A percentile compares a stretch with the other conserved stretches of the same genome.
These are phyloP conservation scores for Microctonus aethiopoides DNA, from an alignment of 2,888 invertebrate genomes.

Conservation along the genomic window DNA sequence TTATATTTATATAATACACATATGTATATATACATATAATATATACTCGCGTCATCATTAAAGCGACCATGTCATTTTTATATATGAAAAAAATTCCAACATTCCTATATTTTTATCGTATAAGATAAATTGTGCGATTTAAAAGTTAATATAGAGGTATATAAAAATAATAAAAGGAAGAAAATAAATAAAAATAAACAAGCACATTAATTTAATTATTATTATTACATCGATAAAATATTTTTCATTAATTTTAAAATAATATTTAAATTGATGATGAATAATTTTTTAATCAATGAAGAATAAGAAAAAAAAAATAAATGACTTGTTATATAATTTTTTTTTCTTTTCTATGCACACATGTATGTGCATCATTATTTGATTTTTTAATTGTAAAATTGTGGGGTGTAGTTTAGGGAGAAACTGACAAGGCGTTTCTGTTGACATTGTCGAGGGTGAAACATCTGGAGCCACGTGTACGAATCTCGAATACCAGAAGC, in stretches of 20 bases:
- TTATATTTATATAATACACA: neutral
- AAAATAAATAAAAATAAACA: no score
- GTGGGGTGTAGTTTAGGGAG: neutral
- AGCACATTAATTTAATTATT: no score
- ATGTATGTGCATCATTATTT: slow-evolving; percentile 7
- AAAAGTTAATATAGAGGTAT: no score
- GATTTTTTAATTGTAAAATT: slow-evolving; percentile 10
- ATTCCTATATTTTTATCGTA: no score
- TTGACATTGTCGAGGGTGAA: slow-evolving; percentile 31
- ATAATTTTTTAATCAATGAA: no score
- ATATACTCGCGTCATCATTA: neutral
- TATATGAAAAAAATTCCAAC: neutral
- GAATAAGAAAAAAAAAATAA: no score
- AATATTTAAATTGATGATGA: no score
- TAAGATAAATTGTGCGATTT: no score
- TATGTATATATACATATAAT: neutral
- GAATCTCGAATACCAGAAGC: slow-evolving; percentile 35
- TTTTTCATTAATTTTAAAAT: no score
- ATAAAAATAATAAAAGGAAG: no score
- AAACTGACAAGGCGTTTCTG: slow-evolving; percentile 32
- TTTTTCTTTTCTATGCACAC: neutral
- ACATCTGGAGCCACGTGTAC: slow-evolving; percentile 37
- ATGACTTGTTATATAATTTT: no score
- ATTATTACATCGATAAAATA: no score
- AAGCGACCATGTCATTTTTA: neutral